phyloP scores from a whole-genome alignment of 2,797 vertebrate genomes.

The Carapus acus region DNA sequence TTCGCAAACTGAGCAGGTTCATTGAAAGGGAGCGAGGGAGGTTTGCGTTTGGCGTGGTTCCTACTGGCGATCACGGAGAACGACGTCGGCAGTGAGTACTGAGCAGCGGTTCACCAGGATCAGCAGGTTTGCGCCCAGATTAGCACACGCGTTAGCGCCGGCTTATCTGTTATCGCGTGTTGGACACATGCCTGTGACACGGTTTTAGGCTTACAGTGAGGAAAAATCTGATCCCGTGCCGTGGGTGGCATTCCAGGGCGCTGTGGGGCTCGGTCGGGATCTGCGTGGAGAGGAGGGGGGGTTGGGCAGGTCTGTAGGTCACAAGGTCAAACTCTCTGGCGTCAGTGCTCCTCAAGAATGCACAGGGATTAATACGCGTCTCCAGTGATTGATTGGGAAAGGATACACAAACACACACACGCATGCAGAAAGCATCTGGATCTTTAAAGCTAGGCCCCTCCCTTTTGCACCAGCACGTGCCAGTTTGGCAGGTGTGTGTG shows the following conservation, averaged over 20 bases:
- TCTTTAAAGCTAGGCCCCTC: constrained; percentile 32
- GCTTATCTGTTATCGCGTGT: constrained; percentile 30
- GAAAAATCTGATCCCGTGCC: constrained; percentile 1
- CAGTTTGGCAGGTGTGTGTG: constrained; percentile 47
- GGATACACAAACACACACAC: constrained; percentile 16
- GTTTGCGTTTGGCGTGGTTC: constrained; percentile 32
- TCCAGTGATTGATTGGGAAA: constrained; percentile 67
- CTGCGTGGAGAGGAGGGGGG: too few species aligned
- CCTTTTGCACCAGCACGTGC: constrained; percentile 40
- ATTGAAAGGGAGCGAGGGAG: constrained; percentile 37
- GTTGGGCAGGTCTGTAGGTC: constrained; percentile 24
- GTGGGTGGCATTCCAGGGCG: constrained; percentile 1
- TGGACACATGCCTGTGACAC: constrained; percentile 16
- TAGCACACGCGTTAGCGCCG: constrained; percentile 33
- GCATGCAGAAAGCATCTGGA: constrained; percentile 47
- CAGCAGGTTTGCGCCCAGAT: constrained; percentile 39
- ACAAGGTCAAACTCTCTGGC: constrained; percentile 49
- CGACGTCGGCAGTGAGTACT: constrained; percentile 31
- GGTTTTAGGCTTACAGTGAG: constrained; percentile 14
- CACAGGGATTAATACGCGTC: constrained; percentile 63
- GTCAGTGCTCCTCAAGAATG: constrained; percentile 71
- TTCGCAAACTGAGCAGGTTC: constrained; percentile 11
- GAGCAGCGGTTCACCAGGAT: constrained; percentile 37
- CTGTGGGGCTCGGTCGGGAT: neutral
- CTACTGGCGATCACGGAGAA: constrained; percentile 45